Evolutionary conservation across 1,140 invertebrate species (phyloP), one percentile per base, ranked within the genome.

Genomic region (Atopsyche davidsoni): DNA sequence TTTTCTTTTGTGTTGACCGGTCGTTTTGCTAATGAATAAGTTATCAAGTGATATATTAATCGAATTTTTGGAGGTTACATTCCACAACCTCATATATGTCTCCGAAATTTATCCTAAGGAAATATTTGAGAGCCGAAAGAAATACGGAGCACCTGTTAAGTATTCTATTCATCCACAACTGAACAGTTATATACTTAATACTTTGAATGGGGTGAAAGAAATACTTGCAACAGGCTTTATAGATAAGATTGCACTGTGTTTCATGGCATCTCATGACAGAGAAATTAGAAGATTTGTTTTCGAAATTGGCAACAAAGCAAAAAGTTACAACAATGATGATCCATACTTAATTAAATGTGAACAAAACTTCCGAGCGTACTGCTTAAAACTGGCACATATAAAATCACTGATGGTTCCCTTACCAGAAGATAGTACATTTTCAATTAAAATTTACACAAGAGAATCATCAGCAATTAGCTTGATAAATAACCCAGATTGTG

Each of bases 11-110:
- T n/a, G n/a, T n/a, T n/a, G n/a, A n/a, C n/a, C n/a, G n/a, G n/a
- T n/a, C n/a, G n/a, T n/a, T 36, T 22, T 11, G 13, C 13, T 14
- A 2, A 72, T 70, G 68, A 65, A 71, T 50, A 59, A 39, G 32
- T 69, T 67, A 57, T 64, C 65, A 40, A 23, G 62, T 18, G 69
- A 73, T 54, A 51, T 72, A 19, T 62, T 62, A n/a, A 31, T 66
- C 23, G 79, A 82, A 62, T 80, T 80, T 63, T 58, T 82, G 17
- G 72, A 78, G 58, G 73, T 80, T 11, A 72, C 77, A 4, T 75
- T 81, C 51, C 75, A 82, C 58, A 73, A 66, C 40, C 74, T 81
- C 36, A 49, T 81, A 1, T 80, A 73, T 56, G 68, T 70, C 23
- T 60, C 75, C 36, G 70, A 76, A 47, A 60, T 81, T 4, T 82